These are phyloP conservation scores for Lepidonotus clava DNA, from an alignment of 2,888 invertebrate genomes.

Conservation along the genomic window DNA sequence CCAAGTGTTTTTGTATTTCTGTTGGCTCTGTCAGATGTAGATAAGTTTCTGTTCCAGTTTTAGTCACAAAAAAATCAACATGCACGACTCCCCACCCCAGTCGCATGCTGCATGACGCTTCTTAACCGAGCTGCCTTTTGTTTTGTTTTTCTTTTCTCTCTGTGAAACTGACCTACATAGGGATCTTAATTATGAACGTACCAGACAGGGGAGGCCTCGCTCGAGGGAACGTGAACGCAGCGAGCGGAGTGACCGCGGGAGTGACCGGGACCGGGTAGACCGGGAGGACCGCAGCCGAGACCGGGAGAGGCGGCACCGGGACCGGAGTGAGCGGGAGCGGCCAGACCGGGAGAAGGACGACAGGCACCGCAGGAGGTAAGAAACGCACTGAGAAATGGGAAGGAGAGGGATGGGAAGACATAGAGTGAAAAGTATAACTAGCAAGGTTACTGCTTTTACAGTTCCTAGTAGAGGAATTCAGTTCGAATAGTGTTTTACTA, in stretches of 20 bases:
- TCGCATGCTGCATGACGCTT: conserved; percentile 21
- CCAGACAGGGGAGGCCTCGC: conserved; percentile 40
- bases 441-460: too few species aligned
- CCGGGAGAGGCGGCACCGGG: conserved; percentile 29
- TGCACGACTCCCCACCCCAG: too few species aligned
- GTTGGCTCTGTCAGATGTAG: too few species aligned
- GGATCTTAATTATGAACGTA: conserved; percentile 54
- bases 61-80: too few species aligned
- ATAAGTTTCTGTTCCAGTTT: too few species aligned
- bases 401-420: too few species aligned
- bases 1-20: not conserved
- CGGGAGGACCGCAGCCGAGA: conserved; percentile 62
- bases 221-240: conserved; percentile 31
- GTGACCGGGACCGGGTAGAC: conserved; percentile 65
- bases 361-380: conserved; percentile 17
- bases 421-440: too few species aligned
- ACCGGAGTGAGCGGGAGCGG: conserved; percentile 59
- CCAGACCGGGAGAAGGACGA: conserved; percentile 57
- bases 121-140: not conserved
- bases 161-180: not conserved
- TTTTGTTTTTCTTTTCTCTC: not conserved
- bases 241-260: conserved; percentile 37
- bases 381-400: too few species aligned
- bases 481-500: too few species aligned
- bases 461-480: too few species aligned